Evolutionary conservation across 2,888 invertebrate genomes (phyloP), one percentile per base, ranked within the genome.

Genomic region (Heliconius erato): DNA sequence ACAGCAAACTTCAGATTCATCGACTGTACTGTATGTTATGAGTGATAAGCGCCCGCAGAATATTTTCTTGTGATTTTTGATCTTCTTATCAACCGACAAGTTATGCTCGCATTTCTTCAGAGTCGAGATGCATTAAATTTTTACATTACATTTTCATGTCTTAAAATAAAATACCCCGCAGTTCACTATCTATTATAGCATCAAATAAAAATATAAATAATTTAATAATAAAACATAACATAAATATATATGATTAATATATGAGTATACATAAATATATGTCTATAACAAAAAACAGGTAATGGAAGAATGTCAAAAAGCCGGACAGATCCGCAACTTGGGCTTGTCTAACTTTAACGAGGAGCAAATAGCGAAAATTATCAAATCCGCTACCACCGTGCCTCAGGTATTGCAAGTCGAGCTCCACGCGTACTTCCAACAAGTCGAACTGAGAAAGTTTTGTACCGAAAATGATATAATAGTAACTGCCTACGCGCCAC

Each of bases 321-420:
- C 95, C 79, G 98, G 98, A 5, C 93, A 96, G 35, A 92, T 97
- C 1, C 97, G 96, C 88, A 97, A 98, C n/a, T 97, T 98, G 85
- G 98, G 98, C 5, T 90, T 98, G 79, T 98, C 98, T 78, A 98
- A 98, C 92, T 98, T 98, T 92, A 98, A 97, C 89, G 95, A 96
- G 83, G 89, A 93, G 26, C 98, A 98, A 94, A 96, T 98, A 80
- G 90, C 95, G 85, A 95, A 96, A 84, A 96, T 98, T 81, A 96
- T 97, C 85, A 93, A 97, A 28, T 91, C 90, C 40, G 96, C 97
- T 0, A 95, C 93, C 77, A 96, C 98, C 72, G 97, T 97, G 89
- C 98, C 98, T 4, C 96, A 97, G 82, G 97, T 97, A 84, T 91
- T 98, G 81, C 98, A 97, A 91, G 96, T 98, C 71, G 98, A 98